Conservation (phyloP, 2,113 vertebrate species). For the Etheostoma cragini region DNA sequence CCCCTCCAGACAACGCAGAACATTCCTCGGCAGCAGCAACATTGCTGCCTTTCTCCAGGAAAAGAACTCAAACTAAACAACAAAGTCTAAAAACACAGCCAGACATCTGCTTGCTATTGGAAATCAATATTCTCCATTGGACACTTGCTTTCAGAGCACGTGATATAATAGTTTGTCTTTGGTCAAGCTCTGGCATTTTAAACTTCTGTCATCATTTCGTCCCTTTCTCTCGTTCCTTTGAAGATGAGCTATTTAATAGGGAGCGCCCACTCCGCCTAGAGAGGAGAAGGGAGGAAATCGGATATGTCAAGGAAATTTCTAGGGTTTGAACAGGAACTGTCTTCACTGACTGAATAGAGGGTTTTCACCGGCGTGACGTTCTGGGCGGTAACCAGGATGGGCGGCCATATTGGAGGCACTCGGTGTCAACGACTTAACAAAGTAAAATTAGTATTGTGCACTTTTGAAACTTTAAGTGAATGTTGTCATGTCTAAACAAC, state of each 20-base stretch:
- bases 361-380: too few relatives aligned
- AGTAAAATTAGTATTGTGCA: too few relatives aligned
- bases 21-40: slow-evolving; percentile 34
- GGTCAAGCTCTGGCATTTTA: slow-evolving; percentile 61
- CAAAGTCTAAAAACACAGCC: slow-evolving; percentile 51
- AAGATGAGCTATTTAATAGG: slow-evolving; percentile 44
- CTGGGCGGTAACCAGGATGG: too few relatives aligned
- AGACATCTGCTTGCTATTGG: slow-evolving; percentile 54
- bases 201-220: slow-evolving; percentile 56
- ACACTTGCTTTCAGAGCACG: slow-evolving; percentile 39
- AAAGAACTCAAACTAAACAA: slow-evolving; percentile 47
- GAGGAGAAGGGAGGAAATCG: slow-evolving; percentile 12
- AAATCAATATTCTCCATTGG: slow-evolving; percentile 69
- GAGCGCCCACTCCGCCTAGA: slow-evolving; percentile 4
- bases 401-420: too few relatives aligned
- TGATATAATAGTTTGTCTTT: slow-evolving; percentile 33
- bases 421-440: too few relatives aligned
- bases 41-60: slow-evolving; percentile 18
- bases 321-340: slow-evolving; percentile 1
- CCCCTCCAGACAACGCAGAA: slow-evolving; percentile 35
- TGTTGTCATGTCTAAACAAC: too few relatives aligned
- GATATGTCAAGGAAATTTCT: slow-evolving; percentile 30
- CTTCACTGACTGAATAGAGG: background rate
- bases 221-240: slow-evolving; percentile 46
- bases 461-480: too few relatives aligned